These are phyloP conservation scores for Dastarcus helophoroides DNA, from an alignment of 2,888 invertebrate species.

Conservation along the genomic window DNA sequence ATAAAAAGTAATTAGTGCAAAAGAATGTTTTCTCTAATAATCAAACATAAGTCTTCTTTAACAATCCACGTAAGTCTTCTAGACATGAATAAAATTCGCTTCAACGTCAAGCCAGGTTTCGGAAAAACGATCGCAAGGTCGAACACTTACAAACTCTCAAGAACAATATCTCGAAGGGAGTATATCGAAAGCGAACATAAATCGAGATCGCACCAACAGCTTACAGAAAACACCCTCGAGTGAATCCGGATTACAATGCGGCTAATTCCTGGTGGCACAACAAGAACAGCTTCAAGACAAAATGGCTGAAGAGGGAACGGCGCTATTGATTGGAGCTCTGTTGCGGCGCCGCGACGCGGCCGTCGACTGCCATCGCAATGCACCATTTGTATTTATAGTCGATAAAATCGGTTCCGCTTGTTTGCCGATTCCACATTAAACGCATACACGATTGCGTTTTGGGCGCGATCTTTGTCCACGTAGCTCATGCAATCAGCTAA, in stretches of 20 bases:
- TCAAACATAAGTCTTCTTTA: too few species aligned
- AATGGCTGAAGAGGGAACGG: conserved; percentile 37
- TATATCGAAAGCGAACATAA: too few species aligned
- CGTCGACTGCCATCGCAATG: conserved; percentile 32
- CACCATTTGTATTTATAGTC: conserved; percentile 36
- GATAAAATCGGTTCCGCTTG: conserved; percentile 31
- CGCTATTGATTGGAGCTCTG: conserved; percentile 37
- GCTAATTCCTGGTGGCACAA: conserved; percentile 27
- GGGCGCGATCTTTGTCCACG: neutral
- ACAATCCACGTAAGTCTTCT: too few species aligned
- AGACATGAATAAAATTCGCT: too few species aligned
- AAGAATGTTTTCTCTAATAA: too few species aligned
- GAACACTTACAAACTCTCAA: too few species aligned
- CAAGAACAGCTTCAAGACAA: conserved; percentile 35
- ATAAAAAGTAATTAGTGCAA: too few species aligned
- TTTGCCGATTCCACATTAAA: neutral
- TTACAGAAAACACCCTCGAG: too few species aligned
- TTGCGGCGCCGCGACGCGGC: conserved; percentile 31
- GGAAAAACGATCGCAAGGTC: too few species aligned
- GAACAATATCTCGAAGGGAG: too few species aligned
- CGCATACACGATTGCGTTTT: neutral
- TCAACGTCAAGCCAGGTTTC: too few species aligned
- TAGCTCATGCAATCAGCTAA: neutral
- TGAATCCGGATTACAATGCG: conserved; percentile 18
- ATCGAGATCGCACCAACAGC: too few species aligned